Base-by-base conservation (phyloP, 2,113 vertebrate genomes). In the Tenrec ecaudatus region DNA sequence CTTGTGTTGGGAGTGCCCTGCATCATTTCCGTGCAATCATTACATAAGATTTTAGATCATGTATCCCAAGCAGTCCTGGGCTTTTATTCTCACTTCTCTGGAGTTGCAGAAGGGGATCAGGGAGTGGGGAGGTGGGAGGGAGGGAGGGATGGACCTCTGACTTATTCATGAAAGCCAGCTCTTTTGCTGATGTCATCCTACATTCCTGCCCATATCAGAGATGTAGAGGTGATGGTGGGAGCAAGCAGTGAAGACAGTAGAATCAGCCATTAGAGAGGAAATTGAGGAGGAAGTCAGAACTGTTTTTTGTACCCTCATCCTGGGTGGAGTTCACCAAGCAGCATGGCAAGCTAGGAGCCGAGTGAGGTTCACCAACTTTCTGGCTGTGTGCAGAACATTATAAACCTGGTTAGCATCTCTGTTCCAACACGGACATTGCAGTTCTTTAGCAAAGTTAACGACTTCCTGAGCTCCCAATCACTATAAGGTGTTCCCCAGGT, bases 121-220 rank as follows among this genome's bases (percentile, higher is more conserved):
- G 10, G 47, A 2, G 47, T 53, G 47, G 47, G 47, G 47, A 2
- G 47, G 47, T 47, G 43, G 5, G 43, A 6, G 43, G 5, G 43
- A 10, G 5, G 43, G 43, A 10, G 47, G 47, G 47, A 10, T 12
- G 9, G 33, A 68, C 38, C 38, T 36, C 27, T 88, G 31, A 9
- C 6, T 84, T 94, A 27, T 79, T 69, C 25, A 82, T 91, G 60
- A 68, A 77, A 86, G 23, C 78, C 29, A 62, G 58, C 47, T n/a
- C 6, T 31, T 66, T 36, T 57, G 69, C 62, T 86, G 29, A 38
- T 47, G 10, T 76, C 85, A 23, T 75, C 85, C n/a, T 68, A 36
- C 77, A 68, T 78, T 73, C 60, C 53, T 92, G 69, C 47, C 40
- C 12, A 29, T 6, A 64, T 79, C 60, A 75, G 31, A 16, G 20